A percentile compares a stretch with the other conserved stretches of the same genome.
Conservation (phyloP, 1,140 invertebrate species). For the Arion vulgaris region DNA sequence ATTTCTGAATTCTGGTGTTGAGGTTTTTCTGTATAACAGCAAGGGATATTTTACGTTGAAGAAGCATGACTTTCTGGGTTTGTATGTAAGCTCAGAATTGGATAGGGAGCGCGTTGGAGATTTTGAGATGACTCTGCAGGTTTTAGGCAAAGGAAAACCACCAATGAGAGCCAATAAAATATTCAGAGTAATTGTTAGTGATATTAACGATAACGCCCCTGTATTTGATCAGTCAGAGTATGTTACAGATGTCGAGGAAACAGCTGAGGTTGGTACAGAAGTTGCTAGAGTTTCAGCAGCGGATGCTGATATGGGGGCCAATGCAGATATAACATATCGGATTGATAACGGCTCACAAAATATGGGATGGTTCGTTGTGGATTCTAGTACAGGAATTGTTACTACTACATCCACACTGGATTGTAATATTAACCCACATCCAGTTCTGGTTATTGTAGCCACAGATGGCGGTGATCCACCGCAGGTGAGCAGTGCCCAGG, state of each 20-base stretch:
- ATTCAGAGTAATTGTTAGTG: constrained; percentile 75
- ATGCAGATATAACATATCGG: constrained; percentile 87
- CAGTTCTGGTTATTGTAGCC: constrained; percentile 92
- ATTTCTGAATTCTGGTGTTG: constrained; percentile 88
- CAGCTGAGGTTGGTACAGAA: constrained; percentile 84
- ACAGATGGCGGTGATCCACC: constrained; percentile 93
- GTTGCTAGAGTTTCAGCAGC: constrained; percentile 85
- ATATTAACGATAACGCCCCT: constrained; percentile 68
- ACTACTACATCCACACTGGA: constrained; percentile 89
- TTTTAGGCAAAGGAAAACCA: constrained; percentile 72
- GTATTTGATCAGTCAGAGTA: constrained; percentile 75
- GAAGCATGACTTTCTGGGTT: constrained; percentile 90
- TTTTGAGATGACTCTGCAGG: constrained; percentile 59
- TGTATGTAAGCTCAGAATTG: constrained; percentile 85
- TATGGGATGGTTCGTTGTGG: constrained; percentile 93
- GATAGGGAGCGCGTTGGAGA: constrained; percentile 58
- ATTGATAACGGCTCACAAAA: constrained; percentile 80
- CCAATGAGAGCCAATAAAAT: constrained; percentile 68
- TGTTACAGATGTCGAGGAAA: constrained; percentile 85
- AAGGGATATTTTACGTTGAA: constrained; percentile 91
- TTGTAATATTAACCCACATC: constrained; percentile 88
- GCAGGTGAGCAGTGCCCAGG: constrained; percentile 82
- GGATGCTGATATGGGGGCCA: constrained; percentile 92
- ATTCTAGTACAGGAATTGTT: constrained; percentile 88
- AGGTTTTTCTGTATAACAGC: constrained; percentile 89